phyloP scores from a whole-genome alignment of 92 coral and sea anemone genomes.

The Virgularia gustaviana region DNA sequence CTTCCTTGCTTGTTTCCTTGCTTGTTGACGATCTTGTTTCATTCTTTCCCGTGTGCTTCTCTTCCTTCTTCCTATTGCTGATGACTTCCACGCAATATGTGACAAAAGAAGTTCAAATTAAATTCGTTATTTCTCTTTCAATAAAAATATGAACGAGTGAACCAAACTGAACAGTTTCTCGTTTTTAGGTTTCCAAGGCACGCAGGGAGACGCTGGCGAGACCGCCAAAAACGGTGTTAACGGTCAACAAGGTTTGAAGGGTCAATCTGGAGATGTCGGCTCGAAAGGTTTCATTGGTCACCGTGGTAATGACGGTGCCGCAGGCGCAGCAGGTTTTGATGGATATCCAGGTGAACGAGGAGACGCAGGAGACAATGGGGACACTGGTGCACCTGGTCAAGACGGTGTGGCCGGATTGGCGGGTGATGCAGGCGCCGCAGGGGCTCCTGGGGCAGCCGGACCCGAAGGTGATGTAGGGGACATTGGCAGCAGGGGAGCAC shows the following conservation, averaged over 20 bases:
- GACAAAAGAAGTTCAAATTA: too few species aligned
- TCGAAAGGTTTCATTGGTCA: constrained; percentile 24
- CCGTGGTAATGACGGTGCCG: constrained; percentile 22
- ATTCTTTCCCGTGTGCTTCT: too few species aligned
- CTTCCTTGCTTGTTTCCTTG: too few species aligned
- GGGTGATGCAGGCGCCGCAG: constrained; percentile 3
- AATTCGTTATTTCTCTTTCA: too few species aligned
- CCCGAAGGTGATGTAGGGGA: neutral
- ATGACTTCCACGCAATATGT: too few species aligned
- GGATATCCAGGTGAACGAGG: neutral
- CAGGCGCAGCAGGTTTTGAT: constrained; percentile 5
- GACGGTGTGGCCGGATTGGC: neutral
- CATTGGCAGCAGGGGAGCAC: constrained; percentile 3
- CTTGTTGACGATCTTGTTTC: too few species aligned
- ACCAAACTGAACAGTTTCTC: neutral
- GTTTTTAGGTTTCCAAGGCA: neutral
- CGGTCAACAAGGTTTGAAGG: neutral
- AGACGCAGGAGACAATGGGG: neutral
- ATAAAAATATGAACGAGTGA: too few species aligned
- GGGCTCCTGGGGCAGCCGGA: constrained; percentile 8
- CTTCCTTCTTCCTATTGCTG: too few species aligned
- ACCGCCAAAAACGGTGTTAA: neutral
- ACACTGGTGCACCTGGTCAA: neutral
- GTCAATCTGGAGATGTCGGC: constrained; percentile 1
- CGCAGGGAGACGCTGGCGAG: neutral